A percentile compares a stretch with the other conserved stretches of the same genome.
Conservation (phyloP, 2,888 invertebrate genomes). For the Diabrotica balteata region DNA sequence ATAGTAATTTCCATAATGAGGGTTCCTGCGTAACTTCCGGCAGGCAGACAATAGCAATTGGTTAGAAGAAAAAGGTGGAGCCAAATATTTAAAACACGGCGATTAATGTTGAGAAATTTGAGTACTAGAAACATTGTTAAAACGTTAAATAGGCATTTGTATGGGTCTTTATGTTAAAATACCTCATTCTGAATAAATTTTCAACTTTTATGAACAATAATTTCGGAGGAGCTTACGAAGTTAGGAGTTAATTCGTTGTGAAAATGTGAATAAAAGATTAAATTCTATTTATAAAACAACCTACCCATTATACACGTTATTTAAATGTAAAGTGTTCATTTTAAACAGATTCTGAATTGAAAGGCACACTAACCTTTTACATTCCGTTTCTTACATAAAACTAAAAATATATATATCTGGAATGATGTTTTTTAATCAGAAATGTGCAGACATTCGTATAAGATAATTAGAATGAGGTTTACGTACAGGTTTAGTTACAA, state of each 20-base stretch:
- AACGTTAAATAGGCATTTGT: conserved; percentile 17
- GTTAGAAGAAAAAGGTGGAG: conserved; percentile 23
- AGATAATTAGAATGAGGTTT: no score
- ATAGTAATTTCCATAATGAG: conserved; percentile 21
- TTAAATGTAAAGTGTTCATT: no score
- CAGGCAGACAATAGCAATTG: conserved; percentile 14
- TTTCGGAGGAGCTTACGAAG: conserved; percentile 11
- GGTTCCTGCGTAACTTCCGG: conserved; percentile 15
- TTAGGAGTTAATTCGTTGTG: background rate
- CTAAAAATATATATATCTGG: no score
- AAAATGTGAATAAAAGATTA: background rate
- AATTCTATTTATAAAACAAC: no score
- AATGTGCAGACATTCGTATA: no score
- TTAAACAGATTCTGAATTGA: no score
- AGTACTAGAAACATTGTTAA: conserved; percentile 20
- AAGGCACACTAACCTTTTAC: no score
- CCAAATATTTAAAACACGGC: conserved; percentile 29
- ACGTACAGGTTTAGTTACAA: no score
- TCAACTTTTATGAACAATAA: conserved; percentile 16
- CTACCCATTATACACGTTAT: no score
- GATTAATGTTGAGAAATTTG: conserved; percentile 28
- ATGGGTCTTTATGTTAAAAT: conserved; percentile 22
- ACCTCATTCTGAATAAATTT: conserved; percentile 18
- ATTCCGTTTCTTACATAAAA: no score
- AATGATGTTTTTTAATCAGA: no score